Evolutionary conservation across 2,113 vertebrate species (phyloP).

Genomic region (Capreolus pygargus): DNA sequence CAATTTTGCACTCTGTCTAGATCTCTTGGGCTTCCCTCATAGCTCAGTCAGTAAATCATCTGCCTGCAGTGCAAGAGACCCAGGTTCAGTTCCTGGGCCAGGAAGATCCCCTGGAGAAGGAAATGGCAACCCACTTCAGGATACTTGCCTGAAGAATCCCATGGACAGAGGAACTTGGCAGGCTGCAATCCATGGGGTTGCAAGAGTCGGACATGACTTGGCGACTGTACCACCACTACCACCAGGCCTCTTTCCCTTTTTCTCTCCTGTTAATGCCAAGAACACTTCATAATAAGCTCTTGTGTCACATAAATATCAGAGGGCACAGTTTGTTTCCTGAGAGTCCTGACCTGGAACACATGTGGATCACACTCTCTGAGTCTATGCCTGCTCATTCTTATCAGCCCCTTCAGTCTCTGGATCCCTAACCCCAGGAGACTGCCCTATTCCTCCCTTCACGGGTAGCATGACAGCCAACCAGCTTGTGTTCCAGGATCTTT

Average conservation of each 20-base stretch:
- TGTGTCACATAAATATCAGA: not conserved
- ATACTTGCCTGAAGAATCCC: not conserved
- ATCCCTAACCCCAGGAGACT: not conserved
- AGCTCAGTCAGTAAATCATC: not conserved
- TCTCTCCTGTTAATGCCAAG: not conserved
- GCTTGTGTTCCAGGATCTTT: not conserved
- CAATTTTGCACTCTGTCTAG: not conserved
- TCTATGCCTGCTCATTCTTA: not conserved
- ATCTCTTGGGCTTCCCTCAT: not conserved
- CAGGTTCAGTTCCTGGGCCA: rapidly evolving
- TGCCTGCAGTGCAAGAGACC: not conserved
- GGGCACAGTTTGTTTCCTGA: not conserved
- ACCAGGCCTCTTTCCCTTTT: not conserved
- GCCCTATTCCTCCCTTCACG: not conserved
- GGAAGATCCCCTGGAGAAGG: not conserved
- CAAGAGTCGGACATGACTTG: not conserved
- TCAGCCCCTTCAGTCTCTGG: not conserved
- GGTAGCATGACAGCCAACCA: not conserved
- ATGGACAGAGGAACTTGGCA: not conserved
- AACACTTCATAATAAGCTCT: not conserved
- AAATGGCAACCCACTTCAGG: not conserved
- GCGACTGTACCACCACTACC: not conserved
- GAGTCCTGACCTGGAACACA: not conserved
- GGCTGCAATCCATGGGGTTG: not conserved
- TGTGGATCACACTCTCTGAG: not conserved